Evolutionary conservation across 2,888 invertebrate genomes (phyloP).

Genomic region (Archips crataeganus): DNA sequence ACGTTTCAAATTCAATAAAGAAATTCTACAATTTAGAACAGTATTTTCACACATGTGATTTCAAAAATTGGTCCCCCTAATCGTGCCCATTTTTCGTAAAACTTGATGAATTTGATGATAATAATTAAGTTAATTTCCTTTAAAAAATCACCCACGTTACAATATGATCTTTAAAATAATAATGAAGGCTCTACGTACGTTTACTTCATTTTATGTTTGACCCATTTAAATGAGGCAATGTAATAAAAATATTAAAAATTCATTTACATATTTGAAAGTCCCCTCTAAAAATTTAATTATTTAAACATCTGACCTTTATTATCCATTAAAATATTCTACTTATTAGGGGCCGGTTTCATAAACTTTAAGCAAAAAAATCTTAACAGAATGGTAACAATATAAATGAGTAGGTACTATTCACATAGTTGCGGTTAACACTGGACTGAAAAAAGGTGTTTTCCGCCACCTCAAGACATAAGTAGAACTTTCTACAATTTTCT

Average conservation of each 20-base stretch:
- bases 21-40: too few species aligned
- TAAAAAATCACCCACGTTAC: neutral
- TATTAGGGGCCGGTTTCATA: neutral
- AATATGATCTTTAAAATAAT: neutral
- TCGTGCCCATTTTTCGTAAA: too few species aligned
- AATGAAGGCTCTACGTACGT: neutral
- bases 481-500: too few species aligned
- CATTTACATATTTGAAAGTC: neutral
- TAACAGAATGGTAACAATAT: too few species aligned
- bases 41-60: too few species aligned
- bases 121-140: neutral
- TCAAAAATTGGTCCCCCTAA: too few species aligned
- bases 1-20: too few species aligned
- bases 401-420: too few species aligned
- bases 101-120: too few species aligned
- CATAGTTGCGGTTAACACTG: too few species aligned
- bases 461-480: too few species aligned
- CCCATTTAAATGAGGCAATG: neutral
- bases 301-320: neutral
- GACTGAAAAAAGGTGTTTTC: too few species aligned
- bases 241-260: neutral
- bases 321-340: neutral
- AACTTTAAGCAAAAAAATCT: neutral
- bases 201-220: neutral
- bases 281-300: neutral